These are phyloP conservation scores for Rhaphigaster nebulosa DNA, from an alignment of 2,888 invertebrate genomes.

Conservation along the genomic window DNA sequence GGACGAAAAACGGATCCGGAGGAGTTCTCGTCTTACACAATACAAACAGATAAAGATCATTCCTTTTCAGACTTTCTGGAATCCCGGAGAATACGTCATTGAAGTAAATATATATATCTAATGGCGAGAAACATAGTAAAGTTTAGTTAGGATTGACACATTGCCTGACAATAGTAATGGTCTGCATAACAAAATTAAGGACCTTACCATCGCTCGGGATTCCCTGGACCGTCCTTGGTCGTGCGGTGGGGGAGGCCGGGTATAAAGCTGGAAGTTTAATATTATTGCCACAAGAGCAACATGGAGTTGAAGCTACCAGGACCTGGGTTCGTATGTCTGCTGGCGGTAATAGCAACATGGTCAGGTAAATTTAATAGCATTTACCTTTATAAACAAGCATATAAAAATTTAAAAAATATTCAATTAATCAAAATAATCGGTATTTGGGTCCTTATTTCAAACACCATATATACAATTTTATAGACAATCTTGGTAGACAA, in stretches of 20 bases:
- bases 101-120: neutral
- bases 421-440: neutral
- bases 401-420: too few relatives aligned
- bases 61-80: neutral
- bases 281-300: neutral
- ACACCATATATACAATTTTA: too few relatives aligned
- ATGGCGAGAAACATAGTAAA: neutral
- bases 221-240: conserved; percentile 19
- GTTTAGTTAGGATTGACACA: neutral
- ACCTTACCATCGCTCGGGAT: neutral
- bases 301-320: neutral
- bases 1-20: too few relatives aligned
- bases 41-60: neutral
- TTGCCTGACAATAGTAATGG: neutral
- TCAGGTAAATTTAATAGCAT: neutral
- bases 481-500: too few relatives aligned
- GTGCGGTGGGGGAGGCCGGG: neutral
- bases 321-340: neutral
- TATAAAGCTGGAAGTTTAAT: neutral
- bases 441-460: too few relatives aligned
- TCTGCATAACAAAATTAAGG: neutral
- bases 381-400: neutral
- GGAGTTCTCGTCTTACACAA: neutral
- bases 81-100: neutral
- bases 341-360: neutral